Evolutionary conservation across 2,888 invertebrate genomes (phyloP).

Genomic region (Teinopalpus imperialis): DNA sequence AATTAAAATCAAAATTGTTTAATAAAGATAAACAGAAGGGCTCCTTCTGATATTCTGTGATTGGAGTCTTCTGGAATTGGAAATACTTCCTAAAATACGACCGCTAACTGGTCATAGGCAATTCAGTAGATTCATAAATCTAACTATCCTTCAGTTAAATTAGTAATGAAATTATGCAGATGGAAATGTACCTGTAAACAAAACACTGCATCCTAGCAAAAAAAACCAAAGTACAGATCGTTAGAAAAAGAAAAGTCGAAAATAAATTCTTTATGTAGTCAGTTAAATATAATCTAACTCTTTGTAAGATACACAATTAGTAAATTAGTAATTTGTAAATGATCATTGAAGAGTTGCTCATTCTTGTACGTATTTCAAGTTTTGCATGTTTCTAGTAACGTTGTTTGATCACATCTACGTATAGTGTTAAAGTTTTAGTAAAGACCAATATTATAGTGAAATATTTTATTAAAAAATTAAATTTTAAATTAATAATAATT

Average conservation of each 20-base stretch:
- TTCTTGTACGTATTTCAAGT: constrained; percentile 52
- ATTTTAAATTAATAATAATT: constrained; percentile 34
- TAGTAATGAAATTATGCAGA: too few species aligned
- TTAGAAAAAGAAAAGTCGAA: not conserved
- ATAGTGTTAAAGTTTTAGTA: constrained; percentile 58
- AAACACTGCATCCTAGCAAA: too few species aligned
- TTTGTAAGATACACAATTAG: constrained; percentile 31
- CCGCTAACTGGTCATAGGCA: too few species aligned
- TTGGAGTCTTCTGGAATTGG: too few species aligned
- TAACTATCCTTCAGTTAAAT: too few species aligned
- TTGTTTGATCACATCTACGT: constrained; percentile 48
- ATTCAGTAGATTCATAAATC: too few species aligned
- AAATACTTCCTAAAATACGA: too few species aligned
- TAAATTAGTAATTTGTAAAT: constrained; percentile 34
- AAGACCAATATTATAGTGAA: constrained; percentile 75
- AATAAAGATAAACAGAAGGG: too few species aligned
- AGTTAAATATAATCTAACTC: constrained; percentile 4
- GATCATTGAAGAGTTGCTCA: constrained; percentile 60
- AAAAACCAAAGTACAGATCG: constrained; percentile 13
- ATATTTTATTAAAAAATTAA: constrained; percentile 55
- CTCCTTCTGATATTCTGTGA: too few species aligned
- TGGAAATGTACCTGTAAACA: too few species aligned
- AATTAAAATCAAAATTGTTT: too few species aligned
- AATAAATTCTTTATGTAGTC: not conserved
- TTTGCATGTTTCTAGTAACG: constrained; percentile 62